These are phyloP conservation scores for Tenthredo notha DNA, from an alignment of 2,888 invertebrate species.

Conservation along the genomic window DNA sequence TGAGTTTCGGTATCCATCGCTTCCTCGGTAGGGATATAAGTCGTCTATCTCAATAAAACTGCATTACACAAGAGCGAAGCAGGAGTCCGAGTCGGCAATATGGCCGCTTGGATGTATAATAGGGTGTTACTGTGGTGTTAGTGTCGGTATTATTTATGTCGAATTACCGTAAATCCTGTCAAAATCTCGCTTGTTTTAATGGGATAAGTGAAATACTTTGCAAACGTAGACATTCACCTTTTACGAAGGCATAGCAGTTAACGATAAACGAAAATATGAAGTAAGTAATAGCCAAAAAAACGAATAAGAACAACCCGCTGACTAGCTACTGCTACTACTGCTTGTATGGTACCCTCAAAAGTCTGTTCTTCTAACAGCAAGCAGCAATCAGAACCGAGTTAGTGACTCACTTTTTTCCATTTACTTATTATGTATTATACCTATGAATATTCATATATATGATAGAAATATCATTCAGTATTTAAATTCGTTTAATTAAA, in stretches of 20 bases:
- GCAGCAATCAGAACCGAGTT: background rate
- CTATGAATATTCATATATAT: background rate
- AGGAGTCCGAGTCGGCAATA: constrained; percentile 68
- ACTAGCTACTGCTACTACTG: background rate
- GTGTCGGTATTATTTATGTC: constrained; percentile 76
- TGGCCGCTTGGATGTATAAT: constrained; percentile 76
- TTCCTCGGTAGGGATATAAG: background rate
- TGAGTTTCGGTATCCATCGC: background rate
- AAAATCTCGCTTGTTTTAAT: constrained; percentile 78
- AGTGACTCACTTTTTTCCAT: constrained; percentile 12
- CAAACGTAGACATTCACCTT: constrained; percentile 73
- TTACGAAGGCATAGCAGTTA: constrained; percentile 77
- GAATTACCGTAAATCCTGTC: constrained; percentile 76
- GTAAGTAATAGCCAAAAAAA: constrained; percentile 70
- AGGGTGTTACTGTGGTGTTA: constrained; percentile 77
- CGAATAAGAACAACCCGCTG: background rate
- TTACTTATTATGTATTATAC: background rate
- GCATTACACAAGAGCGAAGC: constrained; percentile 17
- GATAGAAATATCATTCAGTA: background rate
- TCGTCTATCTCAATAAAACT: background rate
- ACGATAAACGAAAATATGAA: constrained; percentile 75
- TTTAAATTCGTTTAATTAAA: background rate
- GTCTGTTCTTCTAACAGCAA: background rate
- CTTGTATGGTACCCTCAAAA: background rate
- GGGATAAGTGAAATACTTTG: constrained; percentile 77